Conservation (phyloP, 2,888 invertebrate genomes). For the Crocallis elinguaria region DNA sequence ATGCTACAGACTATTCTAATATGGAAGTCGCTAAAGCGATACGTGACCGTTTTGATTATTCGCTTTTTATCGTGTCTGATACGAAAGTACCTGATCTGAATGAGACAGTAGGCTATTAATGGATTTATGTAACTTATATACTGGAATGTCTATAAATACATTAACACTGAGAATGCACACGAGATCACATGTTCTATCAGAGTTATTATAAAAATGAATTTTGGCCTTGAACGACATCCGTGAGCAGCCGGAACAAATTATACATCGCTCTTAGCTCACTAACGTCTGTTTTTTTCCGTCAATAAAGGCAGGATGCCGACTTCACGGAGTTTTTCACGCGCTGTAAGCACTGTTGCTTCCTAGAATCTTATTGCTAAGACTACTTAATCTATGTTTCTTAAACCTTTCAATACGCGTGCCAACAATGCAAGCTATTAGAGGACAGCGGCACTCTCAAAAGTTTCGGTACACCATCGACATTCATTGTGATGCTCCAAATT, state of each 20-base stretch:
- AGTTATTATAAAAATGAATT: constrained; percentile 60
- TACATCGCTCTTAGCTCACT: constrained; percentile 42
- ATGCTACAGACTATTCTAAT: constrained; percentile 21
- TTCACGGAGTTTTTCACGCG: constrained; percentile 76
- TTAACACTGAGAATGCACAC: not conserved
- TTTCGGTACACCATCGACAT: constrained; percentile 63
- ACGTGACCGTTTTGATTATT: constrained; percentile 44
- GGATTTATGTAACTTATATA: constrained; percentile 23
- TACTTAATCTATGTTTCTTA: constrained; percentile 41
- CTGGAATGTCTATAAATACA: constrained; percentile 13
- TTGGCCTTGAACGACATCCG: constrained; percentile 81
- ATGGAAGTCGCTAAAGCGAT: constrained; percentile 36
- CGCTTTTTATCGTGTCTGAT: constrained; percentile 37
- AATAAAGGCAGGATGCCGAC: constrained; percentile 76
- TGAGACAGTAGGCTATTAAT: constrained; percentile 27
- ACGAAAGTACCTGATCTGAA: constrained; percentile 44
- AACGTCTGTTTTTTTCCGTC: constrained; percentile 39
- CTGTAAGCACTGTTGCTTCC: constrained; percentile 68
- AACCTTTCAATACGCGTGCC: constrained; percentile 66
- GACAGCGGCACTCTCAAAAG: constrained; percentile 71
- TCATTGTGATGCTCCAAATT: constrained; percentile 82
- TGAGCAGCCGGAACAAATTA: constrained; percentile 78
- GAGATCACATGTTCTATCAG: constrained; percentile 50
- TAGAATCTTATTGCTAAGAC: constrained; percentile 39
- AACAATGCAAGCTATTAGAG: constrained; percentile 62